A percentile compares a stretch with the other conserved stretches of the same genome.
Evolutionary conservation across 2,113 vertebrate genomes (phyloP).

Genomic region (Oncorhynchus mykiss): DNA sequence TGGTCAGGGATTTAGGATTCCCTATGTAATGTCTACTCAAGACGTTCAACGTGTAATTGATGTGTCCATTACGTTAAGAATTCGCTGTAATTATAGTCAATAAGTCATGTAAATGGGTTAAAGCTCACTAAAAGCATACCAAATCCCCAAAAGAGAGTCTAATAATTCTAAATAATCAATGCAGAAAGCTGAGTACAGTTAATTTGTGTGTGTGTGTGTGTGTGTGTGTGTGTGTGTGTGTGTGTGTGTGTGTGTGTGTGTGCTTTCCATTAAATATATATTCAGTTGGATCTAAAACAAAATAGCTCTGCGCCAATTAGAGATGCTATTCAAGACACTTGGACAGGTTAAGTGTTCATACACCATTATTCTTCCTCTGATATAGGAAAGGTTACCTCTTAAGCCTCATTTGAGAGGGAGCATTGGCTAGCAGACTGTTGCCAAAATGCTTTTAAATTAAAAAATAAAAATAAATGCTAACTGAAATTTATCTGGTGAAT

Average conservation of each 20-base stretch:
- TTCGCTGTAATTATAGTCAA: slow-evolving; percentile 93
- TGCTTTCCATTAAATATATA: slow-evolving; percentile 92
- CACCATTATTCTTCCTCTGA: slow-evolving; percentile 88
- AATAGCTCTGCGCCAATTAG: slow-evolving; percentile 88
- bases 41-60: slow-evolving; percentile 89
- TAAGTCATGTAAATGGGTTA: slow-evolving; percentile 93
- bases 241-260: slow-evolving; percentile 58
- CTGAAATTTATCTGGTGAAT: no score
- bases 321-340: slow-evolving; percentile 85
- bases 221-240: slow-evolving; percentile 69
- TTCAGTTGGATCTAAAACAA: slow-evolving; percentile 91
- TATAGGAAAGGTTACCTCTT: slow-evolving; percentile 83
- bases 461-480: no score
- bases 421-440: not conserved
- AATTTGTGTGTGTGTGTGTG: slow-evolving; percentile 84
- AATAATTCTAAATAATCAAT: slow-evolving; percentile 95
- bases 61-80: slow-evolving; percentile 91
- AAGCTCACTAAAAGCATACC: slow-evolving; percentile 92
- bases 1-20: slow-evolving; percentile 63
- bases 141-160: slow-evolving; percentile 91
- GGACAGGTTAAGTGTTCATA: slow-evolving; percentile 87
- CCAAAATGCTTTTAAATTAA: not conserved
- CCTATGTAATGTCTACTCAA: slow-evolving; percentile 87
- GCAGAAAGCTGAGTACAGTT: slow-evolving; percentile 87
- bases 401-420: slow-evolving; percentile 77